phyloP scores from a whole-genome alignment of 1,140 invertebrate genomes.

The Eupristina koningsbergeri region DNA sequence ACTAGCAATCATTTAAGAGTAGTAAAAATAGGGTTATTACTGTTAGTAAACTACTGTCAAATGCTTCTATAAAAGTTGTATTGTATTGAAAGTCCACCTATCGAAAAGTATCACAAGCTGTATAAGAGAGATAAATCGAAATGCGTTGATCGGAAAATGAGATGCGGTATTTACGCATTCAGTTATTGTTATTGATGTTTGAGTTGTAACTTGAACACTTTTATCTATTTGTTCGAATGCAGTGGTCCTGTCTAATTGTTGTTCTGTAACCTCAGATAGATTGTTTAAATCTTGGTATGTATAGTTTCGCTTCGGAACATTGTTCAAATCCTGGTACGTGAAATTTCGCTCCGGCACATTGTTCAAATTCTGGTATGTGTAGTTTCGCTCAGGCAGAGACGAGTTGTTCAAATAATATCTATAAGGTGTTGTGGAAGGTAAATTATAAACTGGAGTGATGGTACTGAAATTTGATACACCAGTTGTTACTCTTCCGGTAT shows the following conservation, averaged over 20 bases:
- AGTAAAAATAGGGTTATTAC: background rate
- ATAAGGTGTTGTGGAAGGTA: background rate
- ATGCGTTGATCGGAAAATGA: background rate
- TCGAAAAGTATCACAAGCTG: background rate
- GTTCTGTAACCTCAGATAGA: conserved; percentile 47
- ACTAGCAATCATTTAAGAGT: background rate
- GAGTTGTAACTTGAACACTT: conserved; percentile 18
- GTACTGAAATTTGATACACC: background rate
- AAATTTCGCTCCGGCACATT: too few species aligned
- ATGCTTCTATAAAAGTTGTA: background rate
- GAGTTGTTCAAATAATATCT: conserved; percentile 51
- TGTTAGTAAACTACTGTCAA: background rate
- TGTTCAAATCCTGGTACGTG: too few species aligned
- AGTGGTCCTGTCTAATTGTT: conserved; percentile 53
- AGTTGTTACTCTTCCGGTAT: background rate
- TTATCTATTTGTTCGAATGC: conserved; percentile 4
- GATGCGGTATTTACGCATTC: conserved; percentile 19
- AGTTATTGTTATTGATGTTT: conserved; percentile 21
- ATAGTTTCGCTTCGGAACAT: too few species aligned
- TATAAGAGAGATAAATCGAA: background rate
- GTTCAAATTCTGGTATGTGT: conserved; percentile 52
- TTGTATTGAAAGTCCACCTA: background rate
- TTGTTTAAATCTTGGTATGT: too few species aligned
- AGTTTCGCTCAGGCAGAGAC: conserved; percentile 18
- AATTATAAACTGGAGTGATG: background rate